phyloP scores from a whole-genome alignment of 2,113 vertebrate genomes.

The Hypanus sabinus region DNA sequence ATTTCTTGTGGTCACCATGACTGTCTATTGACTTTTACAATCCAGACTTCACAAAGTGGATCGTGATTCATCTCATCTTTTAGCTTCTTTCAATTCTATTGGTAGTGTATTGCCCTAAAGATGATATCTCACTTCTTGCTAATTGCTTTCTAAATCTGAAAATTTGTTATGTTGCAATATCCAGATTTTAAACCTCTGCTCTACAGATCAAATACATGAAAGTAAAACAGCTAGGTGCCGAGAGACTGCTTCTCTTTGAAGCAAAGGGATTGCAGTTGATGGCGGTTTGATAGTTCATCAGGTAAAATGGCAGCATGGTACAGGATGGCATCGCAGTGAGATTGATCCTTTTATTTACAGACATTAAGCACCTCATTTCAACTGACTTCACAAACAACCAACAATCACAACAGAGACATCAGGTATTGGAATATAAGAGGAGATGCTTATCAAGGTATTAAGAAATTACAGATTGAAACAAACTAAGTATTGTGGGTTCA shows the following conservation, averaged over 20 bases:
- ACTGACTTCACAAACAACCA: not conserved
- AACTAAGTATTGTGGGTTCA: not conserved
- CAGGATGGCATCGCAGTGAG: not conserved
- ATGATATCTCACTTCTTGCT: not conserved
- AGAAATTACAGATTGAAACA: not conserved
- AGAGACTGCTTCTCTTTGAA: not conserved
- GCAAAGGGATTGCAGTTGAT: not conserved
- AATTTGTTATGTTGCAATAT: not conserved
- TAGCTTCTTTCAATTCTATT: not conserved
- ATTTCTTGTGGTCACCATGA: no score
- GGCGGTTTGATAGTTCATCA: slow-evolving; percentile 14
- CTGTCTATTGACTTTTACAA: not conserved
- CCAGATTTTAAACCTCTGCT: not conserved
- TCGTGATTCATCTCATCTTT: not conserved
- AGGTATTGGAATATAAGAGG: not conserved
- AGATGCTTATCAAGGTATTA: not conserved
- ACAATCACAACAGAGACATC: not conserved
- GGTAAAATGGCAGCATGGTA: not conserved
- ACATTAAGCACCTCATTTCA: not conserved
- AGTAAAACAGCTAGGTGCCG: slow-evolving; percentile 8
- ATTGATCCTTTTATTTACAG: not conserved
- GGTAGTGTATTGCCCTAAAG: not conserved
- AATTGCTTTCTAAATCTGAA: not conserved
- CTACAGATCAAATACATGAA: not conserved
- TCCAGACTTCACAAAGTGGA: no score